Evolutionary conservation across 2,113 vertebrate genomes (phyloP).

Genomic region (Dicrurus megarhynchus): DNA sequence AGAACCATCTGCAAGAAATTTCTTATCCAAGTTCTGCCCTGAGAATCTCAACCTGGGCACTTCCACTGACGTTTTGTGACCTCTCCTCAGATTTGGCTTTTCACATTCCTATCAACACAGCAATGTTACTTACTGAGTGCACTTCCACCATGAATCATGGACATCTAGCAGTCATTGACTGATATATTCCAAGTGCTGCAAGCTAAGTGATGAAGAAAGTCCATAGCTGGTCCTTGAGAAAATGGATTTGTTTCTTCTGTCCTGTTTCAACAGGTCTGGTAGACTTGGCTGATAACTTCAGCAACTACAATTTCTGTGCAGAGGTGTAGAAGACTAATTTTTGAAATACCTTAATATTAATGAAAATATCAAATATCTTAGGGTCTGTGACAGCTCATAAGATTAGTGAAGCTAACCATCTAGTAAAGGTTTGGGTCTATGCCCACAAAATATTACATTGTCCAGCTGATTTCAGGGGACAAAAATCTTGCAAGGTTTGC

Average conservation of each 20-base stretch:
- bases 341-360: not conserved
- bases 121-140: not conserved
- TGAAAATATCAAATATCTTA: not conserved
- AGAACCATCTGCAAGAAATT: not conserved
- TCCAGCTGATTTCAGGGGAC: not conserved
- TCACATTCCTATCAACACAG: not conserved
- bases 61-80: not conserved
- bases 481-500: not conserved
- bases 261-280: not conserved
- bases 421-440: not conserved
- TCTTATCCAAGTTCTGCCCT: not conserved
- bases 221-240: not conserved
- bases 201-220: not conserved
- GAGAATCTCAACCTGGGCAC: not conserved
- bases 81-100: not conserved
- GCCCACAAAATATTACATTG: not conserved
- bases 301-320: not conserved
- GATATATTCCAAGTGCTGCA: not conserved
- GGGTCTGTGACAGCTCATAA: not conserved
- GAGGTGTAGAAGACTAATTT: not conserved
- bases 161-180: not conserved
- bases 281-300: not conserved
- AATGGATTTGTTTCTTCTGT: not conserved
- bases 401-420: not conserved
- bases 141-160: not conserved